phyloP scores from a whole-genome alignment of 2,113 vertebrate genomes.

The Arizona elegans region DNA sequence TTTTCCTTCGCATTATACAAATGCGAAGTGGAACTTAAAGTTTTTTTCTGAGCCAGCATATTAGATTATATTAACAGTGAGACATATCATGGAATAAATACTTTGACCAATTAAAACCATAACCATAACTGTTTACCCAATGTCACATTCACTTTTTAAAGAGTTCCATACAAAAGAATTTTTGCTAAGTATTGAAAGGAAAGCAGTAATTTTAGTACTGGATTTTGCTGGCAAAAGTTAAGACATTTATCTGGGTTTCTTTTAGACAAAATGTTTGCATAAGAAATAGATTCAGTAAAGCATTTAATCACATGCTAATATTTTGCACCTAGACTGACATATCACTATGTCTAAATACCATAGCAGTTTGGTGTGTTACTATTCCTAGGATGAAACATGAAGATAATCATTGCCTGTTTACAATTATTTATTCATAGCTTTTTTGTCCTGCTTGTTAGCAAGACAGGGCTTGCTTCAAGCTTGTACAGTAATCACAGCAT shows the following conservation, averaged over 20 bases:
- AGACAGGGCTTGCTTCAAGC: not conserved
- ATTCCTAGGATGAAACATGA: not conserved
- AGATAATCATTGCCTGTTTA: not conserved
- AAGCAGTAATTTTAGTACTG: fast-evolving
- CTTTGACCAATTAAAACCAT: fast-evolving
- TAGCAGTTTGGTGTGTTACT: not conserved
- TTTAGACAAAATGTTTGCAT: fast-evolving
- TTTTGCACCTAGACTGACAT: not conserved
- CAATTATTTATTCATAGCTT: not conserved
- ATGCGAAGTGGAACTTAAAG: not conserved
- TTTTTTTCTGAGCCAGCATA: not conserved
- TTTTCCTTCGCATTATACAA: not conserved
- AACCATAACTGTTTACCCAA: not conserved
- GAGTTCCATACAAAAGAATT: not conserved
- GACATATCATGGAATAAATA: not conserved
- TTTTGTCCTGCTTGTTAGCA: not conserved
- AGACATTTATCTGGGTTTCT: not conserved
- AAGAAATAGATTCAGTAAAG: not conserved
- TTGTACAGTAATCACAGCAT: not conserved
- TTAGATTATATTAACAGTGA: not conserved
- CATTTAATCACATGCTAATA: not conserved
- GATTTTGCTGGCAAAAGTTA: not conserved
- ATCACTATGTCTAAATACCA: not conserved
- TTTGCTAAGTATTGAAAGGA: not conserved
- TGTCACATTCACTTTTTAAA: not conserved